A percentile compares a stretch with the other conserved stretches of the same genome.
Evolutionary conservation across 1,140 invertebrate genomes (phyloP).

Genomic region (Geopemphigus sp.): DNA sequence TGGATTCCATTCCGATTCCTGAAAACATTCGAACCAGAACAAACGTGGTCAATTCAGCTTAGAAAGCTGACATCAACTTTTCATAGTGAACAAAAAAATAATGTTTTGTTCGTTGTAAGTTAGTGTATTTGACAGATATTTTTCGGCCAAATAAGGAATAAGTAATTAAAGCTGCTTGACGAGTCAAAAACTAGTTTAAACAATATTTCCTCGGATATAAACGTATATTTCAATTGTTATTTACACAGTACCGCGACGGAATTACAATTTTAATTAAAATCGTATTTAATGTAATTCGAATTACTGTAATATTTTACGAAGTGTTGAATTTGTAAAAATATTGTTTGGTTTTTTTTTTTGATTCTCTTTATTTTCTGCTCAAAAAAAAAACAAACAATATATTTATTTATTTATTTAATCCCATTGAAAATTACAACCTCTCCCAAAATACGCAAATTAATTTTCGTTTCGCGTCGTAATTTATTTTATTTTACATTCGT

Average conservation of each 20-base stretch:
- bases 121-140: conserved; percentile 33
- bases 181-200: neutral
- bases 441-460: too few species aligned
- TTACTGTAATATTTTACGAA: too few species aligned
- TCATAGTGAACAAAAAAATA: conserved; percentile 26
- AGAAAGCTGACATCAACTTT: conserved; percentile 15
- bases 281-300: too few species aligned
- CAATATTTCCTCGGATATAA: neutral
- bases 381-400: too few species aligned
- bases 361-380: too few species aligned
- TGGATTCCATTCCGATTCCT: conserved; percentile 27
- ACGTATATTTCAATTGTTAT: neutral
- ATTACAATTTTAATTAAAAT: neutral
- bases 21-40: conserved; percentile 9
- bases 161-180: neutral
- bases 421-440: too few species aligned
- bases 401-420: too few species aligned
- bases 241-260: neutral
- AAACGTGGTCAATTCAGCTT: conserved; percentile 27
- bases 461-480: too few species aligned
- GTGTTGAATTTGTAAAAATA: too few species aligned
- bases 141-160: neutral
- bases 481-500: too few species aligned
- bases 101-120: conserved; percentile 20
- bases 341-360: too few species aligned